Percentiles rank a stretch among this genome's conserved stretches.
These are phyloP conservation scores for Ganaspis sp. DNA, from an alignment of 1,140 invertebrate species.

Conservation along the genomic window DNA sequence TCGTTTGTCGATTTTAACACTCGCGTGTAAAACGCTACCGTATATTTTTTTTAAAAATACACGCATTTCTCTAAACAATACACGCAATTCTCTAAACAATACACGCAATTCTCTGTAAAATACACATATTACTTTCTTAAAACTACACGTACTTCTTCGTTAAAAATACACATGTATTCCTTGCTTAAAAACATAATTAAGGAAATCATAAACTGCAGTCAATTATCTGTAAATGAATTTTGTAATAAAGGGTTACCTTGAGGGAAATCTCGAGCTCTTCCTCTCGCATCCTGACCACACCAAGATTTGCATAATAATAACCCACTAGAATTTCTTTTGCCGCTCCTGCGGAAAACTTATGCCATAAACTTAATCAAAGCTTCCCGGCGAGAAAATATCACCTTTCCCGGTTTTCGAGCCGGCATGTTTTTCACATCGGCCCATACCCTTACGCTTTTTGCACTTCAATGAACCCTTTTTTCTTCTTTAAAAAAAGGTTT, in stretches of 20 bases:
- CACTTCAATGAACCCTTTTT: conserved; percentile 26
- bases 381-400: conserved; percentile 39
- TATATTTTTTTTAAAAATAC: no score
- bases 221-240: no score
- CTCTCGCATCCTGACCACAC: conserved; percentile 84
- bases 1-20: no score
- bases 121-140: no score
- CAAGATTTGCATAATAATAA: conserved; percentile 70
- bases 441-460: conserved; percentile 25
- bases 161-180: no score
- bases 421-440: conserved; percentile 38
- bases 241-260: conserved; percentile 79
- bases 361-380: background rate
- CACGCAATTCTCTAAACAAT: no score
- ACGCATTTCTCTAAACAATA: no score
- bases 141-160: no score
- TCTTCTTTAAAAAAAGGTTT: background rate
- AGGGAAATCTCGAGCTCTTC: conserved; percentile 95
- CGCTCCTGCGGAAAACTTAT: conserved; percentile 30
- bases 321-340: conserved; percentile 48
- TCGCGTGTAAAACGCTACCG: no score
- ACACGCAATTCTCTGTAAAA: no score
- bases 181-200: no score
- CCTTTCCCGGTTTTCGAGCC: conserved; percentile 42
- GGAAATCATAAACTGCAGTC: no score